These are phyloP conservation scores for Rhizoglyphus robini DNA, from an alignment of 1,140 invertebrate species.

Conservation along the genomic window DNA sequence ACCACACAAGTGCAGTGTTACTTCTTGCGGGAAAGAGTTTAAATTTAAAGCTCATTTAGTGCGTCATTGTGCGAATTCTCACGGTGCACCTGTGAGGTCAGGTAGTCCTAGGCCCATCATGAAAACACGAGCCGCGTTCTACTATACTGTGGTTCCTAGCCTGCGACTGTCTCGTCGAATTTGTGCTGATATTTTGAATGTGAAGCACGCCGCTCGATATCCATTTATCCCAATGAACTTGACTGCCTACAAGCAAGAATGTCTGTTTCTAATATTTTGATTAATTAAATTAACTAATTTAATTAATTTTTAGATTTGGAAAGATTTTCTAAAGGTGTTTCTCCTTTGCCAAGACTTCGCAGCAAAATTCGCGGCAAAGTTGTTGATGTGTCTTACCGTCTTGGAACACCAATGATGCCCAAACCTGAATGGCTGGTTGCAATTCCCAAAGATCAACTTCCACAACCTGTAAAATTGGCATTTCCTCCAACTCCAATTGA, in stretches of 20 bases:
- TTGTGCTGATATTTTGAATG: constrained; percentile 61
- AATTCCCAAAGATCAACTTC: constrained; percentile 60
- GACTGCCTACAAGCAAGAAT: constrained; percentile 66
- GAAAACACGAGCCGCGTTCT: constrained; percentile 92
- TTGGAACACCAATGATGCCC: constrained; percentile 50
- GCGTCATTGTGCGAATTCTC: constrained; percentile 61
- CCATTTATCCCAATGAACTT: constrained; percentile 74
- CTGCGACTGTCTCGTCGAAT: constrained; percentile 71
- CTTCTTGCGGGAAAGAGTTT: constrained; percentile 83
- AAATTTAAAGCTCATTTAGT: constrained; percentile 79
- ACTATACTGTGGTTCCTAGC: constrained; percentile 68
- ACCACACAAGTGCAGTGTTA: constrained; percentile 71
- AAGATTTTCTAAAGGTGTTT: constrained; percentile 11
- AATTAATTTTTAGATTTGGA: constrained; percentile 5
- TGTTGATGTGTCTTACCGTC: constrained; percentile 56
- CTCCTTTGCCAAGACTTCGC: constrained; percentile 23
- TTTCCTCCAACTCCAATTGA: constrained; percentile 66
- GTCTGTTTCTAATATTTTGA: constrained; percentile 39
- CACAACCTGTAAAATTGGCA: constrained; percentile 58
- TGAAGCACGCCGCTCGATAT: constrained; percentile 67
- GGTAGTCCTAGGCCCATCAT: constrained; percentile 79
- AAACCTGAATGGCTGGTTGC: constrained; percentile 62
- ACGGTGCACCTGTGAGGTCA: constrained; percentile 40
- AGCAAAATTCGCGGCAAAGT: constrained; percentile 45
- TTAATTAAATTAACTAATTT: neutral